A percentile compares a stretch with the other conserved stretches of the same genome.
phyloP scores from a whole-genome alignment of 2,113 vertebrate species.

The Sminthopsis crassicaudata region DNA sequence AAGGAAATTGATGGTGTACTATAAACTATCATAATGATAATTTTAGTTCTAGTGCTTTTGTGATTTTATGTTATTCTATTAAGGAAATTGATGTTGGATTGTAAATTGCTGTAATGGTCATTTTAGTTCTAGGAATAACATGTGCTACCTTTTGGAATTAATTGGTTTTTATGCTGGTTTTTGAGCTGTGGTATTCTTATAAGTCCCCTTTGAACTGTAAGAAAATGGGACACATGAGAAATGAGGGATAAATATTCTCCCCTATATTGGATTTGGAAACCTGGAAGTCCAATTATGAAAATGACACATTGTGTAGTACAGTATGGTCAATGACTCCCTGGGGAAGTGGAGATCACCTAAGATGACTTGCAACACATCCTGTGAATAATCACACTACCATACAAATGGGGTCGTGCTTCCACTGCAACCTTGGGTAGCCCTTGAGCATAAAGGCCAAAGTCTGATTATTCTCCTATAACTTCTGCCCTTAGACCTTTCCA shows the following conservation, averaged over 20 bases:
- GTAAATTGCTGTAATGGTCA: not conserved
- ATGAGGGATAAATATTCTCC: not conserved
- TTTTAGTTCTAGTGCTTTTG: slow-evolving; percentile 1
- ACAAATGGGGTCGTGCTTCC: not conserved
- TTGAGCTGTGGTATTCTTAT: not conserved
- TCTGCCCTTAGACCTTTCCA: not conserved
- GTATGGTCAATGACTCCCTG: not conserved
- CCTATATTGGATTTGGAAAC: not conserved
- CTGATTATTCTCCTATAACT: not conserved
- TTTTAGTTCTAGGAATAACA: not conserved
- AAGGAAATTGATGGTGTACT: not conserved
- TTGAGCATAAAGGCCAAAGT: not conserved
- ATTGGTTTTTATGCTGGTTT: not conserved
- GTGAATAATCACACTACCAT: not conserved
- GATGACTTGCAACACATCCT: not conserved
- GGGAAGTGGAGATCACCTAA: not conserved
- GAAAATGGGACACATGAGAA: not conserved
- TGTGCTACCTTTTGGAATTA: not conserved
- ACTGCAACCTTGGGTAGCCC: not conserved
- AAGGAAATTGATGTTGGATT: not conserved
- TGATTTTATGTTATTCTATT: slow-evolving; percentile 4
- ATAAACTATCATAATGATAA: not conserved
- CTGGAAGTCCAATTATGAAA: not conserved
- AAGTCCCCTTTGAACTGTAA: not conserved
- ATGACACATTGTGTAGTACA: not conserved